These are phyloP conservation scores for Zaprionus ghesquierei DNA, from an alignment of 1,140 invertebrate species.

Conservation along the genomic window DNA sequence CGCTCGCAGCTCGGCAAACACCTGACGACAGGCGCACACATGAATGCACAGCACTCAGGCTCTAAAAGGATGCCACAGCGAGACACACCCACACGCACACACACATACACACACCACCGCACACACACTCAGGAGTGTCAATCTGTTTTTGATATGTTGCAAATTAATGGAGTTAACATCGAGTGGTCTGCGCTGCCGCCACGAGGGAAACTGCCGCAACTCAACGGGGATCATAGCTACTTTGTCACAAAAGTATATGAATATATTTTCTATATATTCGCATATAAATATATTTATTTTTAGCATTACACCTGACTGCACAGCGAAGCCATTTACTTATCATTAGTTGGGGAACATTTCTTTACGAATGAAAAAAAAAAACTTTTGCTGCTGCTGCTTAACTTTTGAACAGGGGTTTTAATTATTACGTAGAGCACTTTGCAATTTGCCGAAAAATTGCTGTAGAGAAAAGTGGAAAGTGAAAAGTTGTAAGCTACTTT, in stretches of 20 bases:
- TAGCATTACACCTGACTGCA: neutral
- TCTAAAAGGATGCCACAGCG: constrained; percentile 42
- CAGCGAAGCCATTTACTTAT: constrained; percentile 5
- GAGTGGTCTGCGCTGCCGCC: constrained; percentile 14
- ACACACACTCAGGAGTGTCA: constrained; percentile 47
- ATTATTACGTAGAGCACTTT: neutral
- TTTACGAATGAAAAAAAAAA: no score
- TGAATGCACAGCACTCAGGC: constrained; percentile 46
- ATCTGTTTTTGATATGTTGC: constrained; percentile 61
- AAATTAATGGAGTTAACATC: constrained; percentile 65
- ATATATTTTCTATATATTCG: neutral
- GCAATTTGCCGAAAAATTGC: neutral
- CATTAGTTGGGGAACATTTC: constrained; percentile 8
- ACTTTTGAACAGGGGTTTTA: constrained; percentile 6
- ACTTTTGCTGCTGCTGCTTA: neutral
- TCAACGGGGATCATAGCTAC: neutral
- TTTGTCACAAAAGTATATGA: neutral
- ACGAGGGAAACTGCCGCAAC: neutral
- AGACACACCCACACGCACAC: constrained; percentile 4
- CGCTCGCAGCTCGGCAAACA: constrained; percentile 34
- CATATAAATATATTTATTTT: neutral
- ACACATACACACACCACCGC: constrained; percentile 4
- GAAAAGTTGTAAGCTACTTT: constrained; percentile 13
- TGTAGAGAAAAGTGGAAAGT: neutral
- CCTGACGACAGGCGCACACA: constrained; percentile 43